Evolutionary conservation across 2,797 vertebrate genomes (phyloP).

Genomic region (Novumbra hubbsi): DNA sequence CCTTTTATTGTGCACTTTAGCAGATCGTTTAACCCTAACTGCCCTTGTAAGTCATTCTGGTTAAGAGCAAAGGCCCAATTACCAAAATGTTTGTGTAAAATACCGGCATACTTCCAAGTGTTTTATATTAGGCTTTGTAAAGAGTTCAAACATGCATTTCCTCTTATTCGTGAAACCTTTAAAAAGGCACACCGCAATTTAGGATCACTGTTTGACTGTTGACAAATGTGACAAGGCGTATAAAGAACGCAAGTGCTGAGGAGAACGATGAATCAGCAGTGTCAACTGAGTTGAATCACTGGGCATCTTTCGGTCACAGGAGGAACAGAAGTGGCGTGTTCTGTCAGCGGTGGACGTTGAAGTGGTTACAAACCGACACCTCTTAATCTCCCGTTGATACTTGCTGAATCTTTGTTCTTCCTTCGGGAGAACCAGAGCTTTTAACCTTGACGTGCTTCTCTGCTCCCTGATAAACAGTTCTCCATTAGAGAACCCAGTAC

Average conservation of each 20-base stretch:
- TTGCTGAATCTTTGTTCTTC: conserved; percentile 38
- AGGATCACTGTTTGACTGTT: background rate
- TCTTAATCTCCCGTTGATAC: background rate
- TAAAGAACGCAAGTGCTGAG: background rate
- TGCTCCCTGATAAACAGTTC: conserved; percentile 37
- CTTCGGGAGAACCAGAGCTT: conserved; percentile 44
- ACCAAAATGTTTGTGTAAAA: no score
- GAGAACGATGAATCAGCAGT: conserved; percentile 45
- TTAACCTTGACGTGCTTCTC: conserved; percentile 58
- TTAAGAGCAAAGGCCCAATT: no score
- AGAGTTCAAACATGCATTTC: background rate
- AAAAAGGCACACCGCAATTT: background rate
- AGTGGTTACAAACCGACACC: background rate
- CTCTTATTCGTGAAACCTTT: background rate
- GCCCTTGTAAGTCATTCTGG: no score
- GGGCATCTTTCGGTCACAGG: conserved; percentile 42
- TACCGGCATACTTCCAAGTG: background rate
- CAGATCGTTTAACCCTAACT: no score
- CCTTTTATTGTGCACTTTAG: no score
- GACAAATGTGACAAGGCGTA: conserved; percentile 4
- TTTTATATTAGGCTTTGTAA: background rate
- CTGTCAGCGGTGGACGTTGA: conserved; percentile 1
- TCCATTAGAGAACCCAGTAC: conserved; percentile 48
- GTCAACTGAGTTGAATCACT: conserved; percentile 33
- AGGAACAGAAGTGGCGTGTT: conserved; percentile 29